Evolutionary conservation across 1,140 invertebrate genomes (phyloP).

Genomic region (Atta texana): DNA sequence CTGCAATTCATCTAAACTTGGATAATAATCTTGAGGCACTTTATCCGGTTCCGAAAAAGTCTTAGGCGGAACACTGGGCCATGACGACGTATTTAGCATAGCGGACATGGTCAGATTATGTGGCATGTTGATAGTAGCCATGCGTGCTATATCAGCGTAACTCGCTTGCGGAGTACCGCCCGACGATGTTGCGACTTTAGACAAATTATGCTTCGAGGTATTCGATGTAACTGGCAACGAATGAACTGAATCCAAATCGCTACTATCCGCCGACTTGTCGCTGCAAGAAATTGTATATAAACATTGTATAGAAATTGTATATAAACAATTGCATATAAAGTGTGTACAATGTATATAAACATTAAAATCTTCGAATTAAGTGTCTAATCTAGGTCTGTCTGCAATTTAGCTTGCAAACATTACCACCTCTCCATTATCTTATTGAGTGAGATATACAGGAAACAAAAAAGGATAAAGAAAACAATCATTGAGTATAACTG

Average conservation of each 20-base stretch:
- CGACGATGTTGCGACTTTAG: conserved; percentile 82
- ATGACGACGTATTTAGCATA: conserved; percentile 76
- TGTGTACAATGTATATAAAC: neutral
- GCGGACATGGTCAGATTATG: conserved; percentile 80
- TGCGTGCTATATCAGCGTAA: conserved; percentile 91
- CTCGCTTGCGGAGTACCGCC: conserved; percentile 89
- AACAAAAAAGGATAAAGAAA: too few species aligned
- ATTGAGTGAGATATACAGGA: too few species aligned
- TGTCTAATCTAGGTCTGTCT: too few species aligned
- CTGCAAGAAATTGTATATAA: conserved; percentile 72
- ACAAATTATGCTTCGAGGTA: conserved; percentile 82
- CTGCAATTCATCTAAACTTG: conserved; percentile 83
- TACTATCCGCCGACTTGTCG: conserved; percentile 91
- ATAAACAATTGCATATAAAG: too few species aligned
- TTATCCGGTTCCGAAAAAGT: conserved; percentile 79
- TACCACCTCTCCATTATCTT: too few species aligned
- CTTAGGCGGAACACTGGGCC: conserved; percentile 81
- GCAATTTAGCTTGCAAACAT: too few species aligned
- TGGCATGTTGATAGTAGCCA: conserved; percentile 84
- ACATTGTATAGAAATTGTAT: neutral
- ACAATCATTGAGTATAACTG: too few species aligned
- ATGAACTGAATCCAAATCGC: conserved; percentile 91
- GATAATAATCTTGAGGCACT: conserved; percentile 83
- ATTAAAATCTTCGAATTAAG: conserved; percentile 9
- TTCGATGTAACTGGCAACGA: conserved; percentile 89